Conservation (phyloP, 1,140 invertebrate species). For the Brachionus calyciflorus region DNA sequence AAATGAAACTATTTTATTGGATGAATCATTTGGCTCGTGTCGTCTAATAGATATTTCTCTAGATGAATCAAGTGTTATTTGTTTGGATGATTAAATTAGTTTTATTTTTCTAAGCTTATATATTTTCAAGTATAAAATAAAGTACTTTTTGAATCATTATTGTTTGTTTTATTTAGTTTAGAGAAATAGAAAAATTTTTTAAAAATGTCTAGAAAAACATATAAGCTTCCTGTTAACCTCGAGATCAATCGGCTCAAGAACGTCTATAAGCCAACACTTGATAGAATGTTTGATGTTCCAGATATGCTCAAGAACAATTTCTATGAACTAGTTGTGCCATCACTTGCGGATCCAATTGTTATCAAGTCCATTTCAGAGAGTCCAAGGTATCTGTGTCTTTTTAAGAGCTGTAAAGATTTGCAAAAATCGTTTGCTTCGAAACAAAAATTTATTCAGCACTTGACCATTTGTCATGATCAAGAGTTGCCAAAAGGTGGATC, state of each 20-base stretch:
- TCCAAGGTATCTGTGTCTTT: too few relatives aligned
- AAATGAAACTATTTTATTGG: too few relatives aligned
- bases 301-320: neutral
- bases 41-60: too few relatives aligned
- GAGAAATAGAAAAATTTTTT: neutral
- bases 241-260: neutral
- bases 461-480: neutral
- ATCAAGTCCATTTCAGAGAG: neutral
- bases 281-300: neutral
- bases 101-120: too few relatives aligned
- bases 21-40: too few relatives aligned
- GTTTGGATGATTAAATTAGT: too few relatives aligned
- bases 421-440: neutral
- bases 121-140: too few relatives aligned
- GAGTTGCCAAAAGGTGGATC: neutral
- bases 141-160: too few relatives aligned
- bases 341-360: neutral
- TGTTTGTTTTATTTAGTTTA: neutral
- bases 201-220: neutral
- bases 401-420: neutral
- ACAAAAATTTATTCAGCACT: conserved; percentile 10
- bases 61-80: too few relatives aligned
- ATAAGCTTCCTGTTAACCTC: neutral
- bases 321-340: neutral
- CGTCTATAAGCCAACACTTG: neutral